Base-by-base conservation (phyloP, 1,140 invertebrate genomes). In the Hyphantria cunea region DNA sequence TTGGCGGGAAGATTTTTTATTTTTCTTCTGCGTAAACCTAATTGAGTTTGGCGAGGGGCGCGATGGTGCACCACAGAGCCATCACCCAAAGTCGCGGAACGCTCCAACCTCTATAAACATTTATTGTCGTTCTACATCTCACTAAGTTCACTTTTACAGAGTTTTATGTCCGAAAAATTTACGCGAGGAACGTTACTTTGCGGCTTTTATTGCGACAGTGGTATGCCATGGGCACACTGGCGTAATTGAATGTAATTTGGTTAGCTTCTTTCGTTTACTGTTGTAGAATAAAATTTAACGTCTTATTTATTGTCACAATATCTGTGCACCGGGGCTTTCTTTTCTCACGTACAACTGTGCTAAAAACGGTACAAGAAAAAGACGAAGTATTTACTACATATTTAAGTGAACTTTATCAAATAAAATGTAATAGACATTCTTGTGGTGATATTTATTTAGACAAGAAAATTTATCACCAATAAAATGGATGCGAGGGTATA, bases 131-230 rank as follows among this genome's bases (percentile, higher is more conserved):
- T 84, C 64, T 84, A 87, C 81, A 84, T 90, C 86, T 86, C 78
- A 84, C 83, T 86, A 87, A 89, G 66, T 88, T 82, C 78, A 87
- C 84, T 90, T 90, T 89, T 90, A 84, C 79, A 82, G 70, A 85
- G 84, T 89, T 90, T 90, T 90, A 90, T 75, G 88, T 90, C 82
- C 81, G 81, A 90, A 90, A 90, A 89, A 90, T 89, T 86, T 89
- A 90, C 88, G 88, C 84, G 75, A 69, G 59, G 70, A 80, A 83
- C 82, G 80, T 80, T 78, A 74, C 72, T 78, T 58, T 80, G 74
- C 63, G 70, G 76, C 74, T 79, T 89, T 90, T 90, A 90, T 90
- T 86, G 84, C 87, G 45, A 67, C 60, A 56, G 68, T 65, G 74
- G 86, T 86, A 90, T 90, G 84, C 71, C 79, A 76, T 82, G 75